These are phyloP conservation scores for Simalia tracyae DNA, from an alignment of 2,797 vertebrate species.

Conservation along the genomic window DNA sequence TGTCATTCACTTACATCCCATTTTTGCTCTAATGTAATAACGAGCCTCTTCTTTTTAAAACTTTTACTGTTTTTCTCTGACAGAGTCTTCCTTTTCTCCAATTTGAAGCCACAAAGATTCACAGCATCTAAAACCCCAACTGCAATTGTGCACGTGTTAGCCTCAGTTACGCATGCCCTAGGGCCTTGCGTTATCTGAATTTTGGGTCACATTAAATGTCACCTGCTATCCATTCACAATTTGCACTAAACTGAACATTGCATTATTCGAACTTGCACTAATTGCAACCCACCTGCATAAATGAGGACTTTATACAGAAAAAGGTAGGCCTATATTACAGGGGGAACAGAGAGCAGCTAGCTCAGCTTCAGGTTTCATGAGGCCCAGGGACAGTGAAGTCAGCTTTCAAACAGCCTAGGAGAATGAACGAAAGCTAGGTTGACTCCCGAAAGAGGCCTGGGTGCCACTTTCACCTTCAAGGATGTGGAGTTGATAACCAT, in stretches of 20 bases:
- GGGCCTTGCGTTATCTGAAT: not conserved
- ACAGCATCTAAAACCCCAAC: not conserved
- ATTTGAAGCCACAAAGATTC: not conserved
- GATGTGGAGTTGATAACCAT: not conserved
- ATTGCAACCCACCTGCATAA: not conserved
- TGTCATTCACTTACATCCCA: no score
- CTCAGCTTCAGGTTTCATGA: not conserved
- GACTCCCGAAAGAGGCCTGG: not conserved
- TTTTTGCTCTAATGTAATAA: no score
- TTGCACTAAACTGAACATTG: not conserved
- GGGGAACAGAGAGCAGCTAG: not conserved
- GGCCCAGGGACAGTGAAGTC: not conserved
- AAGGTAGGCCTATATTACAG: not conserved
- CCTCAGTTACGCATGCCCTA: not conserved
- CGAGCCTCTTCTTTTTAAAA: not conserved
- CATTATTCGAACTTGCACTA: not conserved
- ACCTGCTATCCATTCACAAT: not conserved
- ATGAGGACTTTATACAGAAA: not conserved
- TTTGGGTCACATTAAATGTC: not conserved
- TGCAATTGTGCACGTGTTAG: no score
- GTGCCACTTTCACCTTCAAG: not conserved
- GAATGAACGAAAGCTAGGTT: not conserved
- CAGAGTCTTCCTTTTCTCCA: not conserved
- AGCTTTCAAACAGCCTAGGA: not conserved
- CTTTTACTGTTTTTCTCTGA: not conserved